Conservation (phyloP, 2,797 vertebrate species). For the Myripristis murdjan region DNA sequence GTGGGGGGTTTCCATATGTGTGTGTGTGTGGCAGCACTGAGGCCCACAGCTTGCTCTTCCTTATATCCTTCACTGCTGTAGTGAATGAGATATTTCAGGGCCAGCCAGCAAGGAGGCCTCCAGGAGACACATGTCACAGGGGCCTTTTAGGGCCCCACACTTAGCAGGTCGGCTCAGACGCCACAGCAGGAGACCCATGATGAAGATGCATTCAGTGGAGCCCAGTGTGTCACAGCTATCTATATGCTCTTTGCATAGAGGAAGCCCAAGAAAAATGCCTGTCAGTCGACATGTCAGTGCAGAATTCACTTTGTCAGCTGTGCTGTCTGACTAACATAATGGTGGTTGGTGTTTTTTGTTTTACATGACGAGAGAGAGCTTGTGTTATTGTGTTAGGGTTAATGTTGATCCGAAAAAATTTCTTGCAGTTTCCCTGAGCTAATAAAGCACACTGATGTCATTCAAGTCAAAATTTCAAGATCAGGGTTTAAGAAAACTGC, state of each 20-base stretch:
- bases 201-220: conserved; percentile 65
- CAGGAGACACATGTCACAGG: conserved; percentile 80
- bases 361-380: neutral
- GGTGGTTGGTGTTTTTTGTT: conserved; percentile 8
- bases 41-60: conserved; percentile 57
- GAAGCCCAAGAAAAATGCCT: conserved; percentile 40
- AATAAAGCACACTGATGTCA: too few relatives aligned
- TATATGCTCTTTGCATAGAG: conserved; percentile 45
- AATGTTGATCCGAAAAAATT: too few relatives aligned
- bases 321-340: conserved; percentile 10
- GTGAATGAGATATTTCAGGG: conserved; percentile 78
- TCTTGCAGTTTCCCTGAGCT: too few relatives aligned
- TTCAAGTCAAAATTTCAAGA: too few relatives aligned
- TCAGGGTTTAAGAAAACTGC: too few relatives aligned
- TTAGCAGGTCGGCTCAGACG: conserved; percentile 64
- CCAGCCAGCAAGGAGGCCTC: conserved; percentile 62
- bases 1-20: conserved; percentile 55
- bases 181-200: conserved; percentile 60
- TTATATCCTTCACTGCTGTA: conserved; percentile 56
- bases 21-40: conserved; percentile 62
- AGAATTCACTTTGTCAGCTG: conserved; percentile 22
- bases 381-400: too few relatives aligned
- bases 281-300: conserved; percentile 70
- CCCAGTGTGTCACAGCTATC: conserved; percentile 66
- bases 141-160: conserved; percentile 66